phyloP scores from a whole-genome alignment of 2,888 invertebrate species.

The Cancer borealis region DNA sequence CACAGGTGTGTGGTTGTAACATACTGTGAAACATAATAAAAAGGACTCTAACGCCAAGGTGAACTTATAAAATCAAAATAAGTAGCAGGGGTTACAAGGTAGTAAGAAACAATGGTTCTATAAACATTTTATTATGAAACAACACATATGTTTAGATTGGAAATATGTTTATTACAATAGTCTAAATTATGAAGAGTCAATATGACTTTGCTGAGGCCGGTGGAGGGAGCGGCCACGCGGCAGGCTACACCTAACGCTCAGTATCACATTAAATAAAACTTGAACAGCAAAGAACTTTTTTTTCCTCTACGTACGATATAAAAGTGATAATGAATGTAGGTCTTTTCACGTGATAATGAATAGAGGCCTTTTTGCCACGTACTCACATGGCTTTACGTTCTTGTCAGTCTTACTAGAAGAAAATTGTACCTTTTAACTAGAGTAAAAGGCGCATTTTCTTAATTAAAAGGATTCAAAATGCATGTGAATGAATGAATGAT shows the following conservation, averaged over 20 bases:
- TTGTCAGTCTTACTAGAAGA: background rate
- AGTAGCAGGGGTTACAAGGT: background rate
- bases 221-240: slow-evolving; percentile 44
- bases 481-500: background rate
- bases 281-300: slow-evolving; percentile 62
- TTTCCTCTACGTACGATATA: background rate
- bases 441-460: slow-evolving; percentile 42
- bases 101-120: slow-evolving; percentile 51
- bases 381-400: background rate
- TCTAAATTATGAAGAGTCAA: slow-evolving; percentile 69
- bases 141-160: slow-evolving; percentile 73
- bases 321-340: background rate
- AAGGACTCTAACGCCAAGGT: background rate
- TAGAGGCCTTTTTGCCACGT: background rate
- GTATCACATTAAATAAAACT: slow-evolving; percentile 67
- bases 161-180: slow-evolving; percentile 74
- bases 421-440: slow-evolving; percentile 37
- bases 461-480: background rate
- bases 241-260: slow-evolving; percentile 61
- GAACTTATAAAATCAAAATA: background rate
- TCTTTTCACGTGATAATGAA: background rate
- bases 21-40: background rate
- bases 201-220: slow-evolving; percentile 63
- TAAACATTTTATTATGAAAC: slow-evolving; percentile 74
- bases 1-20: background rate